Percentiles rank a stretch among this genome's conserved stretches.
phyloP scores from a whole-genome alignment of 2,113 vertebrate genomes.

The Calyptomena viridis region DNA sequence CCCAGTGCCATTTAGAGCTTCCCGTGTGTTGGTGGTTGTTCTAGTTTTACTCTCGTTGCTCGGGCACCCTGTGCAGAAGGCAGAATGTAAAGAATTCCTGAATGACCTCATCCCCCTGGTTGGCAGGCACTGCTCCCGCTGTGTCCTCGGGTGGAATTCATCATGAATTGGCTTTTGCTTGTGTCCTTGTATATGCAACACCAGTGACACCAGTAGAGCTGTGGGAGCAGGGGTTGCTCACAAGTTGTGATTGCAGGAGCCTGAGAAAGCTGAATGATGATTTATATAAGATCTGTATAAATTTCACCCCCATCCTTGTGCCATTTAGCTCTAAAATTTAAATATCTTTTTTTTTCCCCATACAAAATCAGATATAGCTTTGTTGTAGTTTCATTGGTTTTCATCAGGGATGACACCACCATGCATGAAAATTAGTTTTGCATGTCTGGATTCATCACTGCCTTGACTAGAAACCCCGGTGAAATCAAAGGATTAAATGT shows the following conservation, averaged over 20 bases:
- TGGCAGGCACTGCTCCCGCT: not conserved
- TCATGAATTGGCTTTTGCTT: not conserved
- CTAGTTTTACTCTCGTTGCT: not conserved
- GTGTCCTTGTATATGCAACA: not conserved
- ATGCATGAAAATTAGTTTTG: not conserved
- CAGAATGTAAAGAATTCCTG: constrained; percentile 38
- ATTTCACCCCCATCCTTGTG: not conserved
- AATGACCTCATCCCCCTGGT: not conserved
- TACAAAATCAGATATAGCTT: not conserved
- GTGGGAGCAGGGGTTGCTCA: not conserved
- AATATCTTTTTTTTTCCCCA: not conserved
- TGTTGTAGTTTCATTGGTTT: not conserved
- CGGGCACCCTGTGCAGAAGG: not conserved
- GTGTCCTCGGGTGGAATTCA: not conserved
- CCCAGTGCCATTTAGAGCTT: not conserved
- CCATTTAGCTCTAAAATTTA: not conserved
- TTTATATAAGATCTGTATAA: not conserved
- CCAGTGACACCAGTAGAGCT: not conserved
- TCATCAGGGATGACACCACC: not conserved
- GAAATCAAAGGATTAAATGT: not conserved
- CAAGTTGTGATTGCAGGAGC: not conserved
- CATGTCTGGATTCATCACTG: not conserved
- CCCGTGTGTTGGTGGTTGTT: not conserved
- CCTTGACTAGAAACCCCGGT: not conserved
- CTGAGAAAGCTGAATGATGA: not conserved